Conservation (phyloP, 2,113 vertebrate species). For the Orientallactaga bullata region DNA sequence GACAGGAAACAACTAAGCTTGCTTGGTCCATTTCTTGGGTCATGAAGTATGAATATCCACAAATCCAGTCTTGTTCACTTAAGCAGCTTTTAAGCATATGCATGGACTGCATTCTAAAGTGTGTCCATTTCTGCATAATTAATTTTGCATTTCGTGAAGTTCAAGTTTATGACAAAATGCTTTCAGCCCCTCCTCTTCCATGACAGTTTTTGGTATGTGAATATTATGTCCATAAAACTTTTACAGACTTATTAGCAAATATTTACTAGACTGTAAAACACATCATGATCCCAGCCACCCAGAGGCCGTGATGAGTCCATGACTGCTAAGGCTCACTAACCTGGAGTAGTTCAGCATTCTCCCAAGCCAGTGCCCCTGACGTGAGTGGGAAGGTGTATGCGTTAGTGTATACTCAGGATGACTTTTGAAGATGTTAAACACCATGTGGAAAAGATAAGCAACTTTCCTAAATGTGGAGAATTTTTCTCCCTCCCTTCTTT, state of each 20-base stretch:
- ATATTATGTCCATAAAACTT: not conserved
- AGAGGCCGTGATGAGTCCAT: not conserved
- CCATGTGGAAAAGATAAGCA: too few relatives aligned
- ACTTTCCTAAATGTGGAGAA: too few relatives aligned
- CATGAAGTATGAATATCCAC: not conserved
- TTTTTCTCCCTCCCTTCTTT: too few relatives aligned
- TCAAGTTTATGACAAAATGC: slow-evolving; percentile 23
- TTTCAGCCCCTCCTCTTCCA: not conserved
- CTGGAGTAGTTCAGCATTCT: not conserved
- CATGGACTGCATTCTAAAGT: not conserved
- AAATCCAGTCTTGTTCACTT: not conserved
- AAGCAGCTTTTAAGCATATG: not conserved
- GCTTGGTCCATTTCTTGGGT: not conserved
- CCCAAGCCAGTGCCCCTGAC: not conserved
- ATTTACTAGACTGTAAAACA: slow-evolving; percentile 18
- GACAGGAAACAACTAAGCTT: not conserved
- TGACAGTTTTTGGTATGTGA: not conserved
- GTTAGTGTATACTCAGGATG: not conserved
- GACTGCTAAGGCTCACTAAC: not conserved
- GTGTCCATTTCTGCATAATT: not conserved
- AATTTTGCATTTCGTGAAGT: slow-evolving; percentile 9
- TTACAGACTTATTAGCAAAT: slow-evolving; percentile 18
- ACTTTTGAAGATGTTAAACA: too few relatives aligned
- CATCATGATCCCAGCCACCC: not conserved
- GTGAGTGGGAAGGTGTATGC: not conserved